Evolutionary conservation across 2,797 vertebrate genomes (phyloP).

Genomic region (Pipistrellus nathusii): DNA sequence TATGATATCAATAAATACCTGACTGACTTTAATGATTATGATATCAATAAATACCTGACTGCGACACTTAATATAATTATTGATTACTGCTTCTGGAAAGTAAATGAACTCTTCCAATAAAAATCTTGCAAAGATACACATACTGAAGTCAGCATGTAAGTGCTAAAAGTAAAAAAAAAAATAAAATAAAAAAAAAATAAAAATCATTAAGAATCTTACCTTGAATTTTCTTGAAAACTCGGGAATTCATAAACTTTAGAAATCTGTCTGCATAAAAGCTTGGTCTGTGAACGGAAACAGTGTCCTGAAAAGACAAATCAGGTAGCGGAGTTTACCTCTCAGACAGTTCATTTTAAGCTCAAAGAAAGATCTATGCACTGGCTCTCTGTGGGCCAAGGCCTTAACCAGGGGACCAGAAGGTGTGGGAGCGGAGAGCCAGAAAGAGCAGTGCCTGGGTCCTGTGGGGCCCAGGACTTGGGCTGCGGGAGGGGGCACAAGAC

Average conservation of each 20-base stretch:
- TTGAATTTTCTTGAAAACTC: conserved; percentile 97
- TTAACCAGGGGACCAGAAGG: background rate
- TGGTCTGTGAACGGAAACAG: conserved; percentile 97
- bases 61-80: conserved; percentile 8
- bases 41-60: conserved; percentile 6
- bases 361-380: background rate
- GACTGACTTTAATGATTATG: background rate
- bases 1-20: conserved; percentile 27
- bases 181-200: background rate
- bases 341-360: background rate
- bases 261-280: conserved; percentile 98
- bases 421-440: background rate
- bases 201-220: conserved; percentile 89
- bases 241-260: conserved; percentile 98
- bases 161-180: background rate
- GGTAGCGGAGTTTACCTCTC: background rate
- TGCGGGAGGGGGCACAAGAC: background rate
- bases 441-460: background rate
- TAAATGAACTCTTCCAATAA: conserved; percentile 41
- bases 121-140: conserved; percentile 1
- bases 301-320: conserved; percentile 91
- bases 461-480: background rate
- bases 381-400: background rate
- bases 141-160: background rate
- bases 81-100: background rate